phyloP scores from a whole-genome alignment of 2,797 vertebrate genomes.

The Brotula barbata region DNA sequence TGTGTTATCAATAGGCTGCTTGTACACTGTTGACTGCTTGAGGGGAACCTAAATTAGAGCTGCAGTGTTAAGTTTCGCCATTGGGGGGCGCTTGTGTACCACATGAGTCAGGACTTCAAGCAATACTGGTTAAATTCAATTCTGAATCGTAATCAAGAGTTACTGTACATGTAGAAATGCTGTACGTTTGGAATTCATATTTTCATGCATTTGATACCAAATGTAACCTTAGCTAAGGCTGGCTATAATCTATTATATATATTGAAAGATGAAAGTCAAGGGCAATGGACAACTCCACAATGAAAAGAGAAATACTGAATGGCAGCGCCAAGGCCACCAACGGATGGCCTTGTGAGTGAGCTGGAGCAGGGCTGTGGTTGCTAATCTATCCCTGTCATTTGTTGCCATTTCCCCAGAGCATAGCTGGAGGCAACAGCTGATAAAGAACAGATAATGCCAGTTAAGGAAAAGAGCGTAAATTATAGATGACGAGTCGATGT shows the following conservation, averaged over 20 bases:
- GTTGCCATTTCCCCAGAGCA: conserved; percentile 80
- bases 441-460: conserved; percentile 72
- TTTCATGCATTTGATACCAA: conserved; percentile 11
- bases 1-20: conserved; percentile 49
- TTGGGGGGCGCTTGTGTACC: conserved; percentile 42
- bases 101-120: neutral
- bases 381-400: conserved; percentile 82
- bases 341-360: conserved; percentile 65
- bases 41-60: neutral
- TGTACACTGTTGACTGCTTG: conserved; percentile 25
- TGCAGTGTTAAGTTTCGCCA: conserved; percentile 43
- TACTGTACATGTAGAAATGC: neutral
- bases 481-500: conserved; percentile 55
- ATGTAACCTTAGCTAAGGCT: neutral
- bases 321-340: conserved; percentile 55
- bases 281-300: conserved; percentile 13
- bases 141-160: neutral
- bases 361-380: conserved; percentile 77
- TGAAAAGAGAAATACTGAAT: conserved; percentile 13
- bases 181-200: neutral
- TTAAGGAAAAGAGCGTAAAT: conserved; percentile 69
- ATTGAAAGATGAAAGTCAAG: neutral
- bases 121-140: neutral
- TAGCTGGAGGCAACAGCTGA: conserved; percentile 70
- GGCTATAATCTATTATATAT: neutral